Evolutionary conservation across 2,888 invertebrate genomes (phyloP).

Genomic region (Tridacna gigas): DNA sequence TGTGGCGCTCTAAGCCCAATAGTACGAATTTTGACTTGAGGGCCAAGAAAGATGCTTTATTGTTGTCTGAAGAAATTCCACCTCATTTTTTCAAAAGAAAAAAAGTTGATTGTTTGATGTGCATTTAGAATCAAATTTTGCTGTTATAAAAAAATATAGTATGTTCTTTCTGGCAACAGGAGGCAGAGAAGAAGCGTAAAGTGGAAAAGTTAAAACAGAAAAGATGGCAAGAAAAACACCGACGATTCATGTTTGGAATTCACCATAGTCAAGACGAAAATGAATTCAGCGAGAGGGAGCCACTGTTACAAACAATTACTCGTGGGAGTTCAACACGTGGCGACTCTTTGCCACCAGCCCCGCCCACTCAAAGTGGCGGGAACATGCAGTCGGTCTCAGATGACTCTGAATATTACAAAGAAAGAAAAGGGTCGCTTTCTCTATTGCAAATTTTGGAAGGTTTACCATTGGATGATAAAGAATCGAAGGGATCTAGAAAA

Average conservation of each 20-base stretch:
- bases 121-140: no score
- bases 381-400: conserved; percentile 59
- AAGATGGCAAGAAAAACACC: conserved; percentile 81
- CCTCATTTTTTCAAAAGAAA: no score
- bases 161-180: conserved; percentile 59
- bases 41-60: no score
- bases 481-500: conserved; percentile 45
- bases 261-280: conserved; percentile 70
- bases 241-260: conserved; percentile 77
- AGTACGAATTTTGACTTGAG: no score
- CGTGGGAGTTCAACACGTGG: conserved; percentile 58
- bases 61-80: no score
- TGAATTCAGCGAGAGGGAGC: conserved; percentile 66
- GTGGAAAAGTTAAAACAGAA: conserved; percentile 80
- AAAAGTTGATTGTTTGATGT: no score
- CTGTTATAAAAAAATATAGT: no score
- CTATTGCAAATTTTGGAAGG: conserved; percentile 64
- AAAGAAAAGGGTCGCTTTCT: conserved; percentile 52
- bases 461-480: conserved; percentile 59
- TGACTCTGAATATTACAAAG: conserved; percentile 63
- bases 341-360: conserved; percentile 44
- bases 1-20: no score
- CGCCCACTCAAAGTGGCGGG: conserved; percentile 43
- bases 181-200: conserved; percentile 80
- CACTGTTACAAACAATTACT: conserved; percentile 62